Evolutionary conservation across 2,888 invertebrate genomes (phyloP).

Genomic region (Patella ulyssiponensis): DNA sequence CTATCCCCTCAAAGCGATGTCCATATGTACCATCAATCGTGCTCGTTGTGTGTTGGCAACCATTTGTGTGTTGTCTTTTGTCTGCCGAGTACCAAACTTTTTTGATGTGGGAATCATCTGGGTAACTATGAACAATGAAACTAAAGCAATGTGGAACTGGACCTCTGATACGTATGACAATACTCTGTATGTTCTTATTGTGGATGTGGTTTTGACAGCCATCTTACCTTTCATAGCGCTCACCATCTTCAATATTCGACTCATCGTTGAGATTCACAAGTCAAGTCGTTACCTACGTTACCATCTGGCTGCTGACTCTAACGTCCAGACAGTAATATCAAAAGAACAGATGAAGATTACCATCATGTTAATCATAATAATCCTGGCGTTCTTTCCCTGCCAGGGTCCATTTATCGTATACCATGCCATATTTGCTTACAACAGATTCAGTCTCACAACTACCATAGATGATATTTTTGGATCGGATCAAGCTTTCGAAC

Average conservation of each 20-base stretch:
- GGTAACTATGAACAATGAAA: not conserved
- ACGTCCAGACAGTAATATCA: constrained; percentile 56
- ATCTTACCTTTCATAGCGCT: constrained; percentile 64
- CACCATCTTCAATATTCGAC: constrained; percentile 59
- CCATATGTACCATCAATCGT: constrained; percentile 60
- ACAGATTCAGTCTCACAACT: constrained; percentile 17
- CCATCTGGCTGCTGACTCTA: constrained; percentile 52
- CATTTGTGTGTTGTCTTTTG: constrained; percentile 51
- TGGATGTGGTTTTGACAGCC: constrained; percentile 55
- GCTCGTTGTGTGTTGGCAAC: constrained; percentile 59
- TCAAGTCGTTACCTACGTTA: constrained; percentile 65
- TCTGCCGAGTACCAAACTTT: constrained; percentile 58
- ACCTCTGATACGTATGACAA: constrained; percentile 1
- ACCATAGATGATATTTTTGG: constrained; percentile 25
- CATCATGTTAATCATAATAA: constrained; percentile 66
- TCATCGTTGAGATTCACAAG: constrained; percentile 66
- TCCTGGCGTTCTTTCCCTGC: constrained; percentile 68
- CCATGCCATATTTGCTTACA: constrained; percentile 34
- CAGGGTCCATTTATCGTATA: constrained; percentile 65
- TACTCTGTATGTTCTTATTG: constrained; percentile 48
- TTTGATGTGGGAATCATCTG: constrained; percentile 43
- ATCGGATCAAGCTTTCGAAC: not conserved
- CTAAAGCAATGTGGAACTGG: constrained; percentile 3
- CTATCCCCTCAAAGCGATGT: constrained; percentile 60
- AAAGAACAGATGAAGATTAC: constrained; percentile 68